Base-by-base conservation (phyloP, 2,797 vertebrate genomes). In the Clarias laeviceps region DNA sequence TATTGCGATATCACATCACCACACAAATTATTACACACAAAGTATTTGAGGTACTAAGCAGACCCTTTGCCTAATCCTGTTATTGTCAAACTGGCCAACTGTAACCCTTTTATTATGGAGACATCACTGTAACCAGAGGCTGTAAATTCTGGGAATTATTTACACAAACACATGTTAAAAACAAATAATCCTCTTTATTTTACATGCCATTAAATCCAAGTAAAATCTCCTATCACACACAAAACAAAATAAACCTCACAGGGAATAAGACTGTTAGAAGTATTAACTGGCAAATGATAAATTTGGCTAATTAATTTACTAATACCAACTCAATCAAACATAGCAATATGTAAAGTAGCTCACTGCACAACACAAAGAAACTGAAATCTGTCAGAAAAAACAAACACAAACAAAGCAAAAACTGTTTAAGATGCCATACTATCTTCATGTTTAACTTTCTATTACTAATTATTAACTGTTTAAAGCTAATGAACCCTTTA, bases 131-230 rank as follows among this genome's bases (percentile, higher is more conserved):
- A 76, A 76, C 50, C 73, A 76, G 27, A 57, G 54, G 3, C 50
- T 11, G 27, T 17, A 20, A 76, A 76, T 32, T 76, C 50, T 5
- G 45, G 15, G 50, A 56, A 56, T 76, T 56, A 56, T 76, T 56
- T 76, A 56, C 8, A 11, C 73, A 20, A 76, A 32, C 15, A 56
- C 27, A 29, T 11, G 17, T 2, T 32, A 56, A 24, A 18, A 14
- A 56, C 29, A 57, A 8, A 18, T 74, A 74, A 74, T 56, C 50
- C 50, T 74, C n/a, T 56, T 74, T 74, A 57, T 57, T 76, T 57
- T 56, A 17, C 54, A 57, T 9, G 3, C 50, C 50, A 74, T 54
- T 74, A 76, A 56, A 29, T 76, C 27, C 15, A 20, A 29, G 12
- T 15, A 76, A 76, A 29, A 11, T 6, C 73, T 72, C 12, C 37